A percentile compares a stretch with the other conserved stretches of the same genome.
phyloP scores from a whole-genome alignment of 2,888 invertebrate genomes.

The Cosmopolites sordidus region DNA sequence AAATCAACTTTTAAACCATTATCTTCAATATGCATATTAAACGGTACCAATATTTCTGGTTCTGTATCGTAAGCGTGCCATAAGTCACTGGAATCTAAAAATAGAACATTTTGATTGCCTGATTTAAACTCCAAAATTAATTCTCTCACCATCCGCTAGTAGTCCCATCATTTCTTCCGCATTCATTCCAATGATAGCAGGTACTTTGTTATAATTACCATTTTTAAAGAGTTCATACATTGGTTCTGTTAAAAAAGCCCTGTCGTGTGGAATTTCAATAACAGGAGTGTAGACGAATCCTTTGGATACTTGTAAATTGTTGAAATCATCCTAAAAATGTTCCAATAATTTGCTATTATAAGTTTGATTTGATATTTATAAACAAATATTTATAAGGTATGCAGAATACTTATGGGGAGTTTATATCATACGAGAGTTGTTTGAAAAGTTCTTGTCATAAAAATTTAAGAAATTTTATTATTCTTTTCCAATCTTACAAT shows the following conservation, averaged over 20 bases:
- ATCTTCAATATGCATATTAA: constrained; percentile 19
- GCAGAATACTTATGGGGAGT: no score
- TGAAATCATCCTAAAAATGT: no score
- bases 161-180: constrained; percentile 21
- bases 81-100: not conserved
- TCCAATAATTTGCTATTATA: no score
- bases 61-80: constrained; percentile 18
- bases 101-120: not conserved
- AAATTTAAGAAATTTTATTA: no score
- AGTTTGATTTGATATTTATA: no score
- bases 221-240: constrained; percentile 12
- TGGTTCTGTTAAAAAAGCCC: constrained; percentile 25
- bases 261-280: constrained; percentile 15
- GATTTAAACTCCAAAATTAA: no score
- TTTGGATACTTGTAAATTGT: constrained; percentile 19
- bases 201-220: constrained; percentile 17
- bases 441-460: no score
- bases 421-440: no score
- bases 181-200: constrained; percentile 18
- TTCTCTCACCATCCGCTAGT: not conserved
- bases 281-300: constrained; percentile 23
- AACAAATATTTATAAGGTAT: no score
- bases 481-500: no score
- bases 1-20: constrained; percentile 4
- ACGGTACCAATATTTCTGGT: constrained; percentile 18